phyloP scores from a whole-genome alignment of 2,888 invertebrate genomes.

The Strigamia crassipes region DNA sequence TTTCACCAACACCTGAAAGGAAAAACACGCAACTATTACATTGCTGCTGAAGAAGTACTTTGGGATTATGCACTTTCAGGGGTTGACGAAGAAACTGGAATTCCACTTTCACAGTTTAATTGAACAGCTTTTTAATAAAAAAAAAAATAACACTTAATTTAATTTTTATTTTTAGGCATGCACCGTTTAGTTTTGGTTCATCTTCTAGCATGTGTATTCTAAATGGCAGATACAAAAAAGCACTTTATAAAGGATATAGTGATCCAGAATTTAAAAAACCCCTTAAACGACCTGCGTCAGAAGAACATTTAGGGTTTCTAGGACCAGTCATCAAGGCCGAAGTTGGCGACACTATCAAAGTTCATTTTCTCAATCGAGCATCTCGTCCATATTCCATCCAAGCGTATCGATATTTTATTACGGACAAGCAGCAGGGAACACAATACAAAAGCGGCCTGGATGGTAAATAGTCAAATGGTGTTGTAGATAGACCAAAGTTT shows the following conservation, averaged over 20 bases:
- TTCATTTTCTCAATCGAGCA: constrained; percentile 51
- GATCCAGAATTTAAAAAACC: constrained; percentile 48
- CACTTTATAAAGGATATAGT: constrained; percentile 51
- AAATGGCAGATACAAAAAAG: constrained; percentile 51
- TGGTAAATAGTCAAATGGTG: neutral
- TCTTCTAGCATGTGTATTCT: neutral
- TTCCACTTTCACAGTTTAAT: neutral
- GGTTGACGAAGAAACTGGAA: neutral
- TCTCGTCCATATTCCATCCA: constrained; percentile 42
- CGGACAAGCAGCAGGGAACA: neutral
- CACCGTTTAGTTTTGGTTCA: neutral
- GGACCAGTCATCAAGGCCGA: constrained; percentile 56
- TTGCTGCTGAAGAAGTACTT: constrained; percentile 24
- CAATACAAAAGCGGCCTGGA: neutral
- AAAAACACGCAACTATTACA: neutral
- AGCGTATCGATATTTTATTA: constrained; percentile 26
- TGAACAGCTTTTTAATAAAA: neutral
- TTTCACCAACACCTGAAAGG: neutral
- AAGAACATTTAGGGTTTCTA: constrained; percentile 50
- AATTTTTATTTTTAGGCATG: neutral
- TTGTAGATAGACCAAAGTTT: neutral
- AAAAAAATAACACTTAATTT: too few species aligned
- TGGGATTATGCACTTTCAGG: constrained; percentile 18
- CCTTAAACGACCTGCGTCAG: constrained; percentile 33
- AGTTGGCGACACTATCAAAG: constrained; percentile 54